These are phyloP conservation scores for Saturnia pavonia DNA, from an alignment of 2,888 invertebrate species.

Conservation along the genomic window DNA sequence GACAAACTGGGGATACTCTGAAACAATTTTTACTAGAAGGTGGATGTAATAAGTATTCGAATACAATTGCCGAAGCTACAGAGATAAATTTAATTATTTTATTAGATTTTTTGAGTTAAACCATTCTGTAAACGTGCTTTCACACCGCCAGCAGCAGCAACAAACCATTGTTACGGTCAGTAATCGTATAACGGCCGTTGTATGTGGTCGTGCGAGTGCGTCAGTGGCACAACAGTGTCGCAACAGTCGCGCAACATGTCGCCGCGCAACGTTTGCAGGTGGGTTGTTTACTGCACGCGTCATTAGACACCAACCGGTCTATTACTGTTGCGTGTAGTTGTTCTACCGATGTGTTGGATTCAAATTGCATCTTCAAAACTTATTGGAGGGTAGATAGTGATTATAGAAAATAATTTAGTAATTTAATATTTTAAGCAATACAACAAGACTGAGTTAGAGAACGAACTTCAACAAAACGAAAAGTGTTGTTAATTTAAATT, in stretches of 20 bases:
- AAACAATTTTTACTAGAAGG: too few relatives aligned
- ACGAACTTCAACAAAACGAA: too few relatives aligned
- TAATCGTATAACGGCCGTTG: constrained; percentile 33
- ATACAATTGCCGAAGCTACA: too few relatives aligned
- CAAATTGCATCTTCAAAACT: neutral
- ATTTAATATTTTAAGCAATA: too few relatives aligned
- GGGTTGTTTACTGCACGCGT: constrained; percentile 19
- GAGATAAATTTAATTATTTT: neutral
- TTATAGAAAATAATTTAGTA: neutral
- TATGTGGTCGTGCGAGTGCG: constrained; percentile 37
- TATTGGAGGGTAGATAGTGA: neutral
- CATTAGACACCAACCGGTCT: constrained; percentile 6
- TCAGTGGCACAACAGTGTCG: constrained; percentile 21
- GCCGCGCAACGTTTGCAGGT: constrained; percentile 25
- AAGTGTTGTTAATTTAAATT: too few relatives aligned
- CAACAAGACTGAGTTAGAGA: too few relatives aligned
- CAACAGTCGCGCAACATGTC: constrained; percentile 18
- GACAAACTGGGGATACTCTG: too few relatives aligned
- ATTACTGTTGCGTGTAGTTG: constrained; percentile 2
- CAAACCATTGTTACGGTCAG: constrained; percentile 19
- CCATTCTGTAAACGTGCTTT: neutral
- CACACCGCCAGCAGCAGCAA: neutral
- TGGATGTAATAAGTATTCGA: too few relatives aligned
- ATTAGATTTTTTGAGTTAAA: neutral
- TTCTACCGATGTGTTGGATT: constrained; percentile 3